phyloP scores from a whole-genome alignment of 2,113 vertebrate genomes.

The Marmota monax region DNA sequence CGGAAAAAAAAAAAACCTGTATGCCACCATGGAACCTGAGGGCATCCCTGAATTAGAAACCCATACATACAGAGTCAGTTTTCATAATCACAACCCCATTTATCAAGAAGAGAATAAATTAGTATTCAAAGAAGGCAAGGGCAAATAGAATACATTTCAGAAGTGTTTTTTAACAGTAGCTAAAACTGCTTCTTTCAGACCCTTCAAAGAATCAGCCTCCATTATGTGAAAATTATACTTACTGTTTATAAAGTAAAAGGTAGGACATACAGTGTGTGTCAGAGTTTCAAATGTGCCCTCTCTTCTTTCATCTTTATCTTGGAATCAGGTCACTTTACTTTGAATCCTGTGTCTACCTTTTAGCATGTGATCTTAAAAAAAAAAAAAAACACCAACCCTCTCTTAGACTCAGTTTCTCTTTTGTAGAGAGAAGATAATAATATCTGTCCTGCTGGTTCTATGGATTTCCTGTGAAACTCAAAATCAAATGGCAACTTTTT shows the following conservation, averaged over 20 bases:
- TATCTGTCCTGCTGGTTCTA: background rate
- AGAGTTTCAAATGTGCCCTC: background rate
- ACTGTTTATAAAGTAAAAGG: constrained; percentile 52
- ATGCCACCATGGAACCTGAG: background rate
- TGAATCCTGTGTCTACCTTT: background rate
- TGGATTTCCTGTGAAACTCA: constrained; percentile 29
- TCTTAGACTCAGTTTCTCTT: constrained; percentile 35
- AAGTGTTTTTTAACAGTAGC: constrained; percentile 23
- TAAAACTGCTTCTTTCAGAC: background rate
- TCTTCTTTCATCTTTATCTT: constrained; percentile 58
- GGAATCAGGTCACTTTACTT: constrained; percentile 67
- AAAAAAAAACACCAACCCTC: background rate
- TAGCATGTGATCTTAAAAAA: background rate
- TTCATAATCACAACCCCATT: background rate
- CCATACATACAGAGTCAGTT: background rate
- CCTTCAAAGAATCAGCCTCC: background rate
- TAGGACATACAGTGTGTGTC: background rate
- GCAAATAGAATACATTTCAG: constrained; percentile 18
- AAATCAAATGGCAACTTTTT: background rate
- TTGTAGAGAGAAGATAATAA: constrained; percentile 3
- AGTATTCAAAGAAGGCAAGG: background rate
- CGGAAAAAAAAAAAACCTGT: background rate
- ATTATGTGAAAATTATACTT: constrained; percentile 16
- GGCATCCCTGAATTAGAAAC: constrained; percentile 3
- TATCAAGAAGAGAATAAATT: constrained; percentile 44